Percentiles rank a stretch among this genome's conserved stretches.
Conservation (phyloP, 1,140 invertebrate species). For the Samia ricini region DNA sequence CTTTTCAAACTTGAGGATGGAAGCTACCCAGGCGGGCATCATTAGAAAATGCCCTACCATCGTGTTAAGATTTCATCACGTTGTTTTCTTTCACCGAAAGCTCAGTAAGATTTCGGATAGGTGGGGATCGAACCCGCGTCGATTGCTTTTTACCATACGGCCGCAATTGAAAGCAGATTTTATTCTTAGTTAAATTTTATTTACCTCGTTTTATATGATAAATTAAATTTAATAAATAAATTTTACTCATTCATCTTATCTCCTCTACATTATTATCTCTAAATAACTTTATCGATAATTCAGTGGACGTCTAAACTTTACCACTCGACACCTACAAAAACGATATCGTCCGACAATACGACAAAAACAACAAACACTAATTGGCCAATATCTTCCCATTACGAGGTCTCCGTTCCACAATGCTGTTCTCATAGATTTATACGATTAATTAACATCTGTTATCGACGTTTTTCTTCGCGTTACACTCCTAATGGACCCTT, state of each 20-base stretch:
- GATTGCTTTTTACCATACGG: too few relatives aligned
- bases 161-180: too few relatives aligned
- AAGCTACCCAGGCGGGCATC: too few relatives aligned
- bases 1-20: too few relatives aligned
- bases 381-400: neutral
- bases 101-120: too few relatives aligned
- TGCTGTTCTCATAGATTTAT: constrained; percentile 21
- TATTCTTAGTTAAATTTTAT: too few relatives aligned
- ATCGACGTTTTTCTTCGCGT: constrained; percentile 51
- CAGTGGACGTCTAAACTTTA: neutral
- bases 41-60: too few relatives aligned
- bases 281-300: neutral
- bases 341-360: neutral
- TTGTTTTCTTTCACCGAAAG: too few relatives aligned
- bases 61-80: too few relatives aligned
- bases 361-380: neutral
- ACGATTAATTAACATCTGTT: constrained; percentile 65
- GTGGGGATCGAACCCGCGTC: too few relatives aligned
- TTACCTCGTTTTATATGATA: too few relatives aligned
- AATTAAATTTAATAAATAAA: too few relatives aligned
- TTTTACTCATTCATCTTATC: neutral
- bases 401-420: neutral
- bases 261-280: neutral
- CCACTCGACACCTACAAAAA: neutral
- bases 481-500: constrained; percentile 27